A percentile compares a stretch with the other conserved stretches of the same genome.
phyloP scores from a whole-genome alignment of 2,113 vertebrate genomes.

The Saccopteryx bilineata region DNA sequence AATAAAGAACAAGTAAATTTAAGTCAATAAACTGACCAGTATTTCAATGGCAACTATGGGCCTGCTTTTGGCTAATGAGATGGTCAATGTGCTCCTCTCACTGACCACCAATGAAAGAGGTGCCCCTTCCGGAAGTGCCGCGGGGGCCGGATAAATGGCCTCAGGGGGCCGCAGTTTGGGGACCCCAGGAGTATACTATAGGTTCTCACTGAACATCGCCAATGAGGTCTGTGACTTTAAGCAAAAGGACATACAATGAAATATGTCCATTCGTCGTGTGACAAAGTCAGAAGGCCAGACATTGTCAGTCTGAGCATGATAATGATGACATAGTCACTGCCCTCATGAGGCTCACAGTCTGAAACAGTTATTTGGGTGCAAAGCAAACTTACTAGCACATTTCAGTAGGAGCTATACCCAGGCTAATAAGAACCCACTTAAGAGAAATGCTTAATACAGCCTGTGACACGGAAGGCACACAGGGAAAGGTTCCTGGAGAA shows the following conservation, averaged over 20 bases:
- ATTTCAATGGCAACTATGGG: too few species aligned
- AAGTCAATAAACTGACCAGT: too few species aligned
- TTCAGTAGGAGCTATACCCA: not conserved
- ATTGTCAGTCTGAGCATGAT: not conserved
- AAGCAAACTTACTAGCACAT: not conserved
- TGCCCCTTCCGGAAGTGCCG: too few species aligned
- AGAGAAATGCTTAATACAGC: not conserved
- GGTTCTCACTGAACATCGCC: not conserved
- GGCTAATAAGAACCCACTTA: not conserved
- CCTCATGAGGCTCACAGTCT: not conserved
- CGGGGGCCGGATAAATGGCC: too few species aligned
- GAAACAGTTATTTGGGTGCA: not conserved
- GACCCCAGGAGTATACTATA: not conserved
- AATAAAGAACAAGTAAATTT: too few species aligned
- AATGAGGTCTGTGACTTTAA: not conserved
- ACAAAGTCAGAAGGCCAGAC: not conserved
- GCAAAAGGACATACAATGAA: not conserved
- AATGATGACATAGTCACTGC: not conserved
- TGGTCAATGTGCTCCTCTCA: too few species aligned
- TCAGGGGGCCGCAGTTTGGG: too few species aligned
- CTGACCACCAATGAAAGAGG: too few species aligned
- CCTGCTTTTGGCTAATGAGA: too few species aligned
- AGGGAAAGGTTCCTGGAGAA: not conserved
- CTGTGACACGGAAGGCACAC: not conserved
- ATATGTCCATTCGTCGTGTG: too few species aligned